Evolutionary conservation across 2,888 invertebrate genomes (phyloP).

Genomic region (Drosophila macrospina): DNA sequence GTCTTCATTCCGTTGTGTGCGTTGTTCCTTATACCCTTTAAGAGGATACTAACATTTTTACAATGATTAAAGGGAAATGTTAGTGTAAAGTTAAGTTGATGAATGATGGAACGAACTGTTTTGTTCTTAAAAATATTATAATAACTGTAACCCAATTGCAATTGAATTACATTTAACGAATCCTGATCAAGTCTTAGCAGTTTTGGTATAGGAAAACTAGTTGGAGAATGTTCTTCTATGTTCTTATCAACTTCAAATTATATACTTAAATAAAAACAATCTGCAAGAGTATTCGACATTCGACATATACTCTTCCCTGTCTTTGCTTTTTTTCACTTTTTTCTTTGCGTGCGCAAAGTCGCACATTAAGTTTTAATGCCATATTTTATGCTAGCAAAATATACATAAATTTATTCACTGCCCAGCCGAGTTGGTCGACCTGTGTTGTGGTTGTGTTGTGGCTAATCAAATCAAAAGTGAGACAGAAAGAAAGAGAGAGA

Average conservation of each 20-base stretch:
- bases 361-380: conserved; percentile 79
- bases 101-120: no score
- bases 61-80: neutral
- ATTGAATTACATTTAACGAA: no score
- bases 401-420: conserved; percentile 73
- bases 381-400: conserved; percentile 77
- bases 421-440: conserved; percentile 30
- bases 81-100: no score
- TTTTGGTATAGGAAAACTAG: no score
- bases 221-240: no score
- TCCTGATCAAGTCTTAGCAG: no score
- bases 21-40: neutral
- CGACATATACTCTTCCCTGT: neutral
- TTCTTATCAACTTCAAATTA: no score
- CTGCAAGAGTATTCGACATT: neutral
- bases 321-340: neutral
- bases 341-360: conserved; percentile 58
- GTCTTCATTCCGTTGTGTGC: conserved; percentile 59
- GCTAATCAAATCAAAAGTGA: conserved; percentile 74
- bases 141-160: no score
- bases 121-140: no score
- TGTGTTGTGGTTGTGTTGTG: conserved; percentile 39
- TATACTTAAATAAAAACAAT: neutral
- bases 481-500: conserved; percentile 37
- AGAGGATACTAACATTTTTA: neutral